These are phyloP conservation scores for Cuculus canorus DNA, from an alignment of 2,797 vertebrate species.

Conservation along the genomic window DNA sequence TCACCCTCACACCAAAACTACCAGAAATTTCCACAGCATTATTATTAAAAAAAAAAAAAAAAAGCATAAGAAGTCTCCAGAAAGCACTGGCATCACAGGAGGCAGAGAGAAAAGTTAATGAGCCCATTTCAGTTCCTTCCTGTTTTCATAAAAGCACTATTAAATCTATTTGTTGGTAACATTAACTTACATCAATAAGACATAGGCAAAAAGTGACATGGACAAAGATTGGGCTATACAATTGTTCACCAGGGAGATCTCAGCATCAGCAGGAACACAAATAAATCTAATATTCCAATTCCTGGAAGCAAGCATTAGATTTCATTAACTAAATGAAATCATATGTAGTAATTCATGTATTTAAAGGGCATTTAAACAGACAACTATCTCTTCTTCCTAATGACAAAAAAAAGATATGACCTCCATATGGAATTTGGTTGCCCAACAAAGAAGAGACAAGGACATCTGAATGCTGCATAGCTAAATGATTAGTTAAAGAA, in stretches of 20 bases:
- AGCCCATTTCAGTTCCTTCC: neutral
- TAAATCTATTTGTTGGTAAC: neutral
- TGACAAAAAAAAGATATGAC: neutral
- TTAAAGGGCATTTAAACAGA: neutral
- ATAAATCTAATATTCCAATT: constrained; percentile 41
- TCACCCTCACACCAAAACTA: neutral
- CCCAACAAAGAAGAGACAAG: neutral
- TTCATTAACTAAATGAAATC: constrained; percentile 33
- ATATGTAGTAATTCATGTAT: neutral
- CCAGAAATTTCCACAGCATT: neutral
- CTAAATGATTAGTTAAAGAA: neutral
- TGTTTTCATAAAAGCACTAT: neutral
- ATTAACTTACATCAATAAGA: neutral
- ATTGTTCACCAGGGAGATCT: neutral
- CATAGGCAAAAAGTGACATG: neutral
- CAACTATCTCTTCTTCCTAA: neutral
- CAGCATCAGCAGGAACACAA: constrained; percentile 11
- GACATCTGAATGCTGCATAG: neutral
- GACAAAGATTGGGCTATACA: neutral
- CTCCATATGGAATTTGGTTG: neutral
- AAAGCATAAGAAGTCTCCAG: neutral
- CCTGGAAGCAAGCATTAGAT: constrained; percentile 44
- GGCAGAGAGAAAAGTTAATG: neutral
- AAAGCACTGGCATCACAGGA: neutral
- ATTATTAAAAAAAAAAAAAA: no score